Evolutionary conservation across 2,888 invertebrate species (phyloP), one percentile per base, ranked within the genome.

Genomic region (Morpho helenor): DNA sequence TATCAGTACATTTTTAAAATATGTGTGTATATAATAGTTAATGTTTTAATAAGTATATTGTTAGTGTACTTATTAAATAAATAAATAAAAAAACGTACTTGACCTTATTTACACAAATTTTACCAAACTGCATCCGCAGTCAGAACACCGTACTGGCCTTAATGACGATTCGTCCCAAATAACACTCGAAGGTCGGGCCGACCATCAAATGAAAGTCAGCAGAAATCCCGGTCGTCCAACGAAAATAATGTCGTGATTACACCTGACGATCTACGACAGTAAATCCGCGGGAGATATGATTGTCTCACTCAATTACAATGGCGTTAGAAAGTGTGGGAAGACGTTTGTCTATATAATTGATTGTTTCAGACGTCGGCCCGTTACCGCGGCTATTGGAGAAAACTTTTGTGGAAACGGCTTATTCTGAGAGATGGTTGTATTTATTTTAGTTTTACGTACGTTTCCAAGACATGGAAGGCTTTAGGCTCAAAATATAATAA

Each of bases 281-380:
- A 64, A 65, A 66, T 67, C 67, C 56, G 67, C 69, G 62, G 66
- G 71, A 76, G 77, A 77, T 79, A 76, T 76, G 72, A 84, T 85
- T 85, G 87, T 84, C 79, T 84, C 78, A 69, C 73, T 80, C 72
- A 68, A 60, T 64, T 72, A 87, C 86, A 88, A 87, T 84, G 72
- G 77, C 73, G 79, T 75, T 88, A 79, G 89, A 89, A 89, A 89
- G 89, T 89, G 87, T 88, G 89, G 80, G 89, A 88, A 86, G 77
- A 73, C 66, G 68, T 71, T 66, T 68, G 71, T 73, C 76, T 71
- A 72, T 73, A 75, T 81, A 77, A 78, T 80, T 84, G 82, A 85
- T 85, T 84, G 82, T 84, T 82, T 76, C 70, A 74, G 70, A 69
- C 62, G 56, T 65, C 39, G 49, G 49, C 55, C 49, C 65, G 70